Conservation (phyloP, 2,797 vertebrate genomes). For the Hemibagrus guttatus region DNA sequence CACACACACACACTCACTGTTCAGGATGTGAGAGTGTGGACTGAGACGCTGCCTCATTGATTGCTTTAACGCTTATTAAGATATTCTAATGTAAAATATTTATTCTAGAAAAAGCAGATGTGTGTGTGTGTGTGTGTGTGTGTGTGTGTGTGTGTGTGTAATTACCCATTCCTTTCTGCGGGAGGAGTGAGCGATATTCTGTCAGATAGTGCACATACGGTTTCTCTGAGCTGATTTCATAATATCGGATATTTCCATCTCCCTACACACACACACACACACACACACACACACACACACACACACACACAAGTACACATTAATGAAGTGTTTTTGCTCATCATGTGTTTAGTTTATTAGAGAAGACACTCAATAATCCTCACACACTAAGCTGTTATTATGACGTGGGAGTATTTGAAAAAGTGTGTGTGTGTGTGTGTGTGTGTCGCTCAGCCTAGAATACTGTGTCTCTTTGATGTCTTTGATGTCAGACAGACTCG, state of each 20-base stretch:
- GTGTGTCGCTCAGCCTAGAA: neutral
- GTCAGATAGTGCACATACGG: conserved; percentile 88
- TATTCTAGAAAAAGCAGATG: neutral
- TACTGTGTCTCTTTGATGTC: neutral
- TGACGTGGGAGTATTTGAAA: neutral
- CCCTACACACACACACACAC: conserved; percentile 73
- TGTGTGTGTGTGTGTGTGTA: conserved; percentile 29
- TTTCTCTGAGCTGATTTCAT: conserved; percentile 89
- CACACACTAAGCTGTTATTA: too few species aligned
- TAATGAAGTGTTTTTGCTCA: neutral
- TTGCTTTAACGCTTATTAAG: neutral
- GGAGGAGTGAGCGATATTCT: conserved; percentile 86
- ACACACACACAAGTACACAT: neutral
- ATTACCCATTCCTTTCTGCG: conserved; percentile 97
- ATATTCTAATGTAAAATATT: neutral
- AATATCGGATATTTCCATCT: conserved; percentile 94
- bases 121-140: neutral
- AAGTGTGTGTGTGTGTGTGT: neutral
- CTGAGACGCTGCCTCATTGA: neutral
- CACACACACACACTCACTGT: neutral
- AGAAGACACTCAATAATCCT: neutral
- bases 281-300: conserved; percentile 7
- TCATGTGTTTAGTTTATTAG: neutral
- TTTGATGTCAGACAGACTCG: neutral
- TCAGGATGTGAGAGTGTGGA: neutral